Evolutionary conservation across 2,888 invertebrate genomes (phyloP), one percentile per base, ranked within the genome.

Genomic region (Isoperla grammatica): DNA sequence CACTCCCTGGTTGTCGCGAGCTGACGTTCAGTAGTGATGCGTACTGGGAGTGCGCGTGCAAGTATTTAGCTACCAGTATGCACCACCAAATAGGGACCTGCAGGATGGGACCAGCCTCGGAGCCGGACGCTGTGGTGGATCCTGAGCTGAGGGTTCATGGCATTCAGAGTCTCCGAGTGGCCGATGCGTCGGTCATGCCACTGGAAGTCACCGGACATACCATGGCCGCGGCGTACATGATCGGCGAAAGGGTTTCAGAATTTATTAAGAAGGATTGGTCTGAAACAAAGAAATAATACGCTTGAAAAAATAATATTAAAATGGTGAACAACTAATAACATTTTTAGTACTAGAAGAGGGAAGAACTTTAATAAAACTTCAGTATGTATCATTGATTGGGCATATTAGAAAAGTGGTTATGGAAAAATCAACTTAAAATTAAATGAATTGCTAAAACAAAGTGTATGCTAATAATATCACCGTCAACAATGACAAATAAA

Each of bases 121-220:
- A 93, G 71, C 76, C 79, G 0, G 81, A 81, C 13, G 90, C 92
- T 0, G 93, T 93, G 0, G 93, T 93, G 0, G 92, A 92, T 75
- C 85, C 89, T 0, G 79, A 86, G 62, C 73, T 93, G 46, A 78
- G 82, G 49, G 90, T 64, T 0, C 84, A 90, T 67, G 93, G 93
- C 1, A 76, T 94, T 0, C 76, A 83, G 57, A 87, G 89, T 11
- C 77, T 94, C 22, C 78, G 93, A 64, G 90, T 93, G 17, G 86
- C 92, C 66, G 93, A 93, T 70, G 91, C 90, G 23, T 89, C 90
- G 68, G 85, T 93, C 66, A 93, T 93, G 90, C 93, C 93, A 0
- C 87, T 87, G 1, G 89, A 93, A 67, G 86, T 86, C 23, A 90
- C 90, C 69, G 93, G 93, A 6, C 93, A 94, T 70, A 93, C 93